A percentile compares a stretch with the other conserved stretches of the same genome.
These are phyloP conservation scores for Myotis pilosus DNA, from an alignment of 2,797 vertebrate species.

Conservation along the genomic window DNA sequence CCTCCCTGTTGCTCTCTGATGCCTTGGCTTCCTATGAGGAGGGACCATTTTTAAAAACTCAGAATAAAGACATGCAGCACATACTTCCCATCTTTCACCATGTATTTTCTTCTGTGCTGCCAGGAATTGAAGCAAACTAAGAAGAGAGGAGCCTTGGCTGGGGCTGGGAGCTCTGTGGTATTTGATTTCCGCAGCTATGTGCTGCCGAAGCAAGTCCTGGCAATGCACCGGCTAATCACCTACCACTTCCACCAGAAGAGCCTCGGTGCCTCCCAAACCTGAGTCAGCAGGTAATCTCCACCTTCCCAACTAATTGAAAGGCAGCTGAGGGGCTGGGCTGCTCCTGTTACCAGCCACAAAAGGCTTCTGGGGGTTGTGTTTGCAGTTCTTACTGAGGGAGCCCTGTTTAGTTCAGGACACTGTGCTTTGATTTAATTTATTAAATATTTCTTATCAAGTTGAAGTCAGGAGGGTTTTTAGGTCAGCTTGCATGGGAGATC, in stretches of 20 bases:
- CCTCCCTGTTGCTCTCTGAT: background rate
- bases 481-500: constrained; percentile 25
- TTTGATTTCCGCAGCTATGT: constrained; percentile 52
- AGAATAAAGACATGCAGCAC: constrained; percentile 2
- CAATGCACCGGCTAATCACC: constrained; percentile 52
- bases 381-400: background rate
- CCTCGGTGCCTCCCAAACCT: background rate
- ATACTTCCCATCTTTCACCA: background rate
- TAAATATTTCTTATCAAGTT: constrained; percentile 33
- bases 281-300: background rate
- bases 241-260: constrained; percentile 43
- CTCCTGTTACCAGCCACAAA: constrained; percentile 4
- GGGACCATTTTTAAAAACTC: background rate
- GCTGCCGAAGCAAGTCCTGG: constrained; percentile 13
- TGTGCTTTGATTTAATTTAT: constrained; percentile 27
- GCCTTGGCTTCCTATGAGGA: background rate
- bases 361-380: constrained; percentile 55
- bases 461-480: constrained; percentile 40
- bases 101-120: background rate
- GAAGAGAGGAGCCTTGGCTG: background rate
- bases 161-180: constrained; percentile 15
- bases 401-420: constrained; percentile 11
- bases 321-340: background rate
- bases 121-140: constrained; percentile 8
- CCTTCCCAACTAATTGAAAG: constrained; percentile 72